Conservation (phyloP, 2,888 invertebrate species). For the Lepeophtheirus nordmannii region DNA sequence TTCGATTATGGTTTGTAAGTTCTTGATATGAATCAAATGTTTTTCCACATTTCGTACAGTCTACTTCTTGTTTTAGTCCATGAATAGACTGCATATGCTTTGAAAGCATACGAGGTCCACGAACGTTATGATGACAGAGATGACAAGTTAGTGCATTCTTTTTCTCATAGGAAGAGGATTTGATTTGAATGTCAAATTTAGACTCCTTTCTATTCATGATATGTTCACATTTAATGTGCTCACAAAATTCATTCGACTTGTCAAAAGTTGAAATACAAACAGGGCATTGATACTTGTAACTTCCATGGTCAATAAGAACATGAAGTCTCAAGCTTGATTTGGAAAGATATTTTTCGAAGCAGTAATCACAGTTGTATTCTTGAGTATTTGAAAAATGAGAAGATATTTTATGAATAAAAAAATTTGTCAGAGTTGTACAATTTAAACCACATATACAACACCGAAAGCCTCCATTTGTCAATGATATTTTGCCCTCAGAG, state of each 20-base stretch:
- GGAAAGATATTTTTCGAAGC: neutral
- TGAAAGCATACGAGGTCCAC: constrained; percentile 6
- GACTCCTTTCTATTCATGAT: neutral
- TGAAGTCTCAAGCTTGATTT: neutral
- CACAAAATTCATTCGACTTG: neutral
- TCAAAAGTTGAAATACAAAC: neutral
- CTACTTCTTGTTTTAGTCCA: neutral
- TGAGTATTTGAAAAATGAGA: neutral
- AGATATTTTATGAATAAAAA: neutral
- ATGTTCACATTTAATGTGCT: constrained; percentile 4
- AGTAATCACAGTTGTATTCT: neutral
- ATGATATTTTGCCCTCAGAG: neutral
- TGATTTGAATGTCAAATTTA: neutral
- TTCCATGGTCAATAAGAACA: constrained; percentile 7
- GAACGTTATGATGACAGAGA: constrained; percentile 1
- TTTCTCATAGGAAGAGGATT: neutral
- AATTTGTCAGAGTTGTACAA: neutral
- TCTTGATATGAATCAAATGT: neutral
- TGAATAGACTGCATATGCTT: constrained; percentile 3
- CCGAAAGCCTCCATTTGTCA: neutral
- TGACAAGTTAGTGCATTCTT: neutral
- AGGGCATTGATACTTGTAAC: constrained; percentile 9
- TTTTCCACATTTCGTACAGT: neutral
- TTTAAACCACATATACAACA: neutral
- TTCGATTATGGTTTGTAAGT: neutral